Evolutionary conservation across 1,140 invertebrate genomes (phyloP), one percentile per base, ranked within the genome.

Genomic region (Caerostris extrusa): DNA sequence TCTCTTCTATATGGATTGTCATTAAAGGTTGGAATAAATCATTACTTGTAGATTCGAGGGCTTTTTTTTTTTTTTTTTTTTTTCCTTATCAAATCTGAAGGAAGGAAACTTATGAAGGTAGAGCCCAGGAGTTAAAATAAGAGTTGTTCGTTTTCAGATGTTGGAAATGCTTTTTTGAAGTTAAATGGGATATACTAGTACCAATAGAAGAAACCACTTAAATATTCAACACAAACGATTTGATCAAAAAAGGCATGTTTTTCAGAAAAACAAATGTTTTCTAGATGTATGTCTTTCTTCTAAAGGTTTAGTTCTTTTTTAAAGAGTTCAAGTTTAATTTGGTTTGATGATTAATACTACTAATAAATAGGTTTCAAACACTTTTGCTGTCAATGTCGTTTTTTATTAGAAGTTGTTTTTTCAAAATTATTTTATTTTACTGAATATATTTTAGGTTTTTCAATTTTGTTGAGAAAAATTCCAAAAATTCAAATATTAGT

Each of bases 1-100:
- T 58, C 17, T 61, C 90, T 91, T 82, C 50, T 14, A 83, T 85
- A 58, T 82, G 58, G 60, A 61, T 53, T 92, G 90, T 85, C 81
- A 67, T 92, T 92, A 92, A 55, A 92, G 19, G 77, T 8, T 19
- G 55, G 56, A 56, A 92, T 92, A 92, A 92, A 92, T 92, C 81
- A 92, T 92, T 92, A 85, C 34, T 64, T 83, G 57, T 92, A 60
- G 81, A 92, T 85, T 85, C 90, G 56, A 6, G 19, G 8, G 82
- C 55, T 56, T 55, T 14, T 69, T 67, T 77, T 85, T 85, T 90
- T 87, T 56, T 55, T 14, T 69, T 67, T 77, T 85, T 85, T 90
- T 87, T 56, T 85, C 55, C 56, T 77, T 90, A 90, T 90, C 88
- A 67, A 88, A 85, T 56, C n/a, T 56, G 50, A 57, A 34, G 10